A percentile compares a stretch with the other conserved stretches of the same genome.
Evolutionary conservation across 2,888 invertebrate genomes (phyloP).

Genomic region (Aphidoletes aphidimyza): DNA sequence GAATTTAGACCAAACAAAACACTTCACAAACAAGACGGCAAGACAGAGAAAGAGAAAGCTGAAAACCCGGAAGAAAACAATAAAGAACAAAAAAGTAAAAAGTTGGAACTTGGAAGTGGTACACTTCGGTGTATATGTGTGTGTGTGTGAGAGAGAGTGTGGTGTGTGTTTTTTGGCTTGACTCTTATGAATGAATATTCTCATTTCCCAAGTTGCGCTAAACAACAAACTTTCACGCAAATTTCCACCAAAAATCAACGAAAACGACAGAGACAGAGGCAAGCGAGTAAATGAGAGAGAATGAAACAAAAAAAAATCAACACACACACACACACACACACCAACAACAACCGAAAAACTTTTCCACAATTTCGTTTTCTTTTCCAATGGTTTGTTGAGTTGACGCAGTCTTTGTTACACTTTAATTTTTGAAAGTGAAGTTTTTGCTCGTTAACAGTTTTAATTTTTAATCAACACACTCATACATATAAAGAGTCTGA

Average conservation of each 20-base stretch:
- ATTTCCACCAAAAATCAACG: constrained; percentile 13
- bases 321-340: too few relatives aligned
- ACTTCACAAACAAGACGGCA: neutral
- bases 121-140: neutral
- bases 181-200: constrained; percentile 34
- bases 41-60: neutral
- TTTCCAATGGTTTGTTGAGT: constrained; percentile 45
- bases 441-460: constrained; percentile 37
- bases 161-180: neutral
- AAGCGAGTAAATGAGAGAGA: neutral
- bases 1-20: constrained; percentile 52
- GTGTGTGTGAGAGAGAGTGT: too few relatives aligned
- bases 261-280: neutral
- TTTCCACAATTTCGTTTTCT: constrained; percentile 44
- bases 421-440: constrained; percentile 52
- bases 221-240: constrained; percentile 53
- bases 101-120: constrained; percentile 49
- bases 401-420: constrained; percentile 52
- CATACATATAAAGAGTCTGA: too few relatives aligned
- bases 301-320: neutral
- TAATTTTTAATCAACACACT: constrained; percentile 53
- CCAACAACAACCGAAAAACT: neutral
- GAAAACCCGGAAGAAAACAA: constrained; percentile 46
- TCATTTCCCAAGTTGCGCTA: constrained; percentile 41
- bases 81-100: constrained; percentile 52